These are phyloP conservation scores for Apis laboriosa DNA, from an alignment of 1,140 invertebrate genomes.

Conservation along the genomic window DNA sequence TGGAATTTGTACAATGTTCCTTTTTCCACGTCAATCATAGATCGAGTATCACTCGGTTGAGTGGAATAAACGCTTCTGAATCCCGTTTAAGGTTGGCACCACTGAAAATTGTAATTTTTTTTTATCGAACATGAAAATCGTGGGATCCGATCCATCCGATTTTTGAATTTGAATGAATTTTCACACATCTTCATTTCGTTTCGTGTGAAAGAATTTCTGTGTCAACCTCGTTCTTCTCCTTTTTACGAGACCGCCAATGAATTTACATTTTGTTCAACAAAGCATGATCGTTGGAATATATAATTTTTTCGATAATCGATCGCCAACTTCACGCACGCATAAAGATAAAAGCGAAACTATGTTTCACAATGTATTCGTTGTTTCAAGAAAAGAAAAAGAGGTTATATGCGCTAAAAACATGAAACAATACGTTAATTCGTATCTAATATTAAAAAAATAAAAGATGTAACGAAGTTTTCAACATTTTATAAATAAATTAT, in stretches of 20 bases:
- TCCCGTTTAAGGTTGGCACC: constrained; percentile 37
- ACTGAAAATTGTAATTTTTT: constrained; percentile 9
- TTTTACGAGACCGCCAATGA: neutral
- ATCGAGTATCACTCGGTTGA: constrained; percentile 51
- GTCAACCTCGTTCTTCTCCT: neutral
- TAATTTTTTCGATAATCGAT: constrained; percentile 35
- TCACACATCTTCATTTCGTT: neutral
- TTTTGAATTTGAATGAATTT: constrained; percentile 16
- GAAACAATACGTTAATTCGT: neutral
- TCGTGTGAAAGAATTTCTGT: neutral
- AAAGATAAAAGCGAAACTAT: neutral
- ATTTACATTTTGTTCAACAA: constrained; percentile 37
- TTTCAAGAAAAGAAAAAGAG: neutral
- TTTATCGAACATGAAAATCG: neutral
- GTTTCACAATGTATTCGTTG: neutral
- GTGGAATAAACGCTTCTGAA: constrained; percentile 59
- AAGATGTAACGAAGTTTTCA: neutral
- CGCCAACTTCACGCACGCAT: constrained; percentile 13
- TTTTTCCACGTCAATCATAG: constrained; percentile 46
- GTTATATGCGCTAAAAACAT: neutral
- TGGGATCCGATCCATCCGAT: neutral
- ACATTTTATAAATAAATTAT: neutral
- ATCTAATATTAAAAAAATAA: neutral
- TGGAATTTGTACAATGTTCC: constrained; percentile 24
- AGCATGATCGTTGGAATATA: constrained; percentile 13